Percentiles rank a stretch among this genome's conserved stretches.
phyloP scores from a whole-genome alignment of 2,797 vertebrate genomes.

The Hybognathus amarus region DNA sequence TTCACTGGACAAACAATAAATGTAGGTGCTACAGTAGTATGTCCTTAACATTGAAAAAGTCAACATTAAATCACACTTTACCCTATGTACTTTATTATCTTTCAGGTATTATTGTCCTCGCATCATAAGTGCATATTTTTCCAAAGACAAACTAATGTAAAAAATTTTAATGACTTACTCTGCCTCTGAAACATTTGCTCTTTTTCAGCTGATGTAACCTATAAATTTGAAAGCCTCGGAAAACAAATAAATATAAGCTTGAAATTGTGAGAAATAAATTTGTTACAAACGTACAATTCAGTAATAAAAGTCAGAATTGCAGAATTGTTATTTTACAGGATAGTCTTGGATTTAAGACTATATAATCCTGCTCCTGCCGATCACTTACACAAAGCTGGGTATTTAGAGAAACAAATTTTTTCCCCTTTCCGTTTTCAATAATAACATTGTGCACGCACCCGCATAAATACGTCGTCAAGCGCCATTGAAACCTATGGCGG shows the following conservation, averaged over 20 bases:
- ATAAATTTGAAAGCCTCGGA: neutral
- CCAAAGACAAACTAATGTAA: neutral
- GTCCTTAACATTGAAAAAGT: neutral
- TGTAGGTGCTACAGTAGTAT: neutral
- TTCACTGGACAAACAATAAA: slow-evolving; percentile 72
- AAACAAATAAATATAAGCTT: neutral
- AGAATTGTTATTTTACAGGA: no score
- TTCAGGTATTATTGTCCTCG: neutral
- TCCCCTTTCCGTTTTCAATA: no score
- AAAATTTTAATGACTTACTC: neutral
- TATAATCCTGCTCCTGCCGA: no score
- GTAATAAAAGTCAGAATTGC: neutral
- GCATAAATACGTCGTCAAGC: no score
- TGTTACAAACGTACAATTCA: neutral
- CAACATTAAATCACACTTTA: neutral
- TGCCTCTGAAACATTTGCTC: neutral
- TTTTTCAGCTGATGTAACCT: neutral
- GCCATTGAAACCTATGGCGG: no score
- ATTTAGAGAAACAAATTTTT: no score
- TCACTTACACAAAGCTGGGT: no score
- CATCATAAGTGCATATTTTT: neutral
- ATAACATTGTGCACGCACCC: no score
- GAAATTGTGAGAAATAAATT: neutral
- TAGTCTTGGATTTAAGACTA: no score
- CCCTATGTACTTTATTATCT: neutral